Conservation (phyloP, 1,140 invertebrate genomes). For the Chymomyza costata region DNA sequence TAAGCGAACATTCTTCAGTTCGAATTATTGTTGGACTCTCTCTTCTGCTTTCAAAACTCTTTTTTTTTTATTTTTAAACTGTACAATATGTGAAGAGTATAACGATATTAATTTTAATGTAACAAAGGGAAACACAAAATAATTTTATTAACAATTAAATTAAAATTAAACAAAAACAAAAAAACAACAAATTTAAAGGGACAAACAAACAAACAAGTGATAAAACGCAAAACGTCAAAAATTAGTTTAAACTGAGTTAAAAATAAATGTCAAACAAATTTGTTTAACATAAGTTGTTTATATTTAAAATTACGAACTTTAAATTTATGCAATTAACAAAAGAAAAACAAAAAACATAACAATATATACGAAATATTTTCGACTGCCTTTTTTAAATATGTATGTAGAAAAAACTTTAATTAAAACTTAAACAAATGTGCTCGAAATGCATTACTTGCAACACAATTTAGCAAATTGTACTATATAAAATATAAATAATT, state of each 20-base stretch:
- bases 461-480: constrained; percentile 31
- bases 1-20: too few relatives aligned
- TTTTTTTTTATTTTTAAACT: too few relatives aligned
- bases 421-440: constrained; percentile 36
- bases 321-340: constrained; percentile 38
- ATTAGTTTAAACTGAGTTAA: constrained; percentile 53
- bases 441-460: constrained; percentile 57
- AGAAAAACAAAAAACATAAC: constrained; percentile 12
- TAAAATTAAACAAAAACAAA: constrained; percentile 13
- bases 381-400: constrained; percentile 67
- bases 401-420: constrained; percentile 29
- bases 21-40: too few relatives aligned
- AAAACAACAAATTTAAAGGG: constrained; percentile 21
- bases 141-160: constrained; percentile 55
- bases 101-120: constrained; percentile 56
- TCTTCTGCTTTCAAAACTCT: too few relatives aligned
- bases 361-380: constrained; percentile 57
- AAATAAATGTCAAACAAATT: constrained; percentile 25
- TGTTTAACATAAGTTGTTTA: constrained; percentile 49
- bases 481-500: constrained; percentile 15
- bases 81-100: too few relatives aligned
- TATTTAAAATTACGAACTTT: constrained; percentile 43
- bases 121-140: constrained; percentile 71
- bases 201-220: constrained; percentile 56
- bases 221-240: constrained; percentile 43